Base-by-base conservation (phyloP, 2,113 vertebrate genomes). In the Stomatorhinus ivindoensis region DNA sequence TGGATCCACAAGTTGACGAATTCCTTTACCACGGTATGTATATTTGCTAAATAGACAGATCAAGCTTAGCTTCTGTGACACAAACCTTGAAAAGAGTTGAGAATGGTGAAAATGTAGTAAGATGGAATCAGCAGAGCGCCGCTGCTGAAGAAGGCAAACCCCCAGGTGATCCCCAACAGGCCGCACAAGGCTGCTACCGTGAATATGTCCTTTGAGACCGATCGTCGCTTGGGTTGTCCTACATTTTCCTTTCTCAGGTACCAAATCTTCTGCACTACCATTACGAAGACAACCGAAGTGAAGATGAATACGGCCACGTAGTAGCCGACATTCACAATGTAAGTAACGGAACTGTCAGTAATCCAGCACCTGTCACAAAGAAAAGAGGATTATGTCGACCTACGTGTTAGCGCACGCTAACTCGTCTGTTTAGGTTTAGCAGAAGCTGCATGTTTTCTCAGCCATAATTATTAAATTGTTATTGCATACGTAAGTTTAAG, bases 41-140 rank as follows among this genome's bases (percentile, higher is more conserved):
- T 13, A 39, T 39, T 76, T 76, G 31, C 31, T 87, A 55, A 84
- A 44, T 11, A 27, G 11, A 17, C 24, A 46, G 65, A 17, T 13
- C 61, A 76, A 76, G 4, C 31, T 76, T 76, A 76, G 69, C 42
- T 65, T 46, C 5, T 31, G 17, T 3, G 19, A 42, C 3, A 19
- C 88, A 87, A 91, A 95, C 95, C 95, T 95, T 96, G 95, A 27
- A 93, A 93, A 47, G 95, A 96, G 90, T 95, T 96, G 47, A 95
- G 91, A 89, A 92, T 42, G 19, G 94, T 94, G 90, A 95, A 96
- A 47, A 95, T 93, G 93, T 95, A 95, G 93, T 91, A 92, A 1
- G 93, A 82, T 0, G 93, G 92, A 27, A 95, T 87, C 11, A 3
- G 90, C 31, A 95, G 31, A 42, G 3, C 1, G 0, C 95, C 95